phyloP scores from a whole-genome alignment of 2,888 invertebrate species.

The Diplazon laetatorius region DNA sequence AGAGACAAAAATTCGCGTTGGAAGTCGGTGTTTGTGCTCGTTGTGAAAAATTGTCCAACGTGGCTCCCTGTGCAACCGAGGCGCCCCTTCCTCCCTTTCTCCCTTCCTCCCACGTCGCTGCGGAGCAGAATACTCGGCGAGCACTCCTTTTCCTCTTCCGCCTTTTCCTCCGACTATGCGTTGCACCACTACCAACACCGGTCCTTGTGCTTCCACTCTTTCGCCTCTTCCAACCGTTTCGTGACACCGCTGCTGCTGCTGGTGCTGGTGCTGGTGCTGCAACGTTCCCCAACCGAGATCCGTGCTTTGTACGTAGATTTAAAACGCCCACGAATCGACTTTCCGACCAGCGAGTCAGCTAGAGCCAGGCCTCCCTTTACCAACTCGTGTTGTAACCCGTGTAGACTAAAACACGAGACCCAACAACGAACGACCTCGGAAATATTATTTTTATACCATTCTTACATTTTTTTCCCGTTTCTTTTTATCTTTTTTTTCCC shows the following conservation, averaged over 20 bases:
- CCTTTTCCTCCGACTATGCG: constrained; percentile 5
- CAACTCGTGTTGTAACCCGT: constrained; percentile 47
- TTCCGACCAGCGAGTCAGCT: constrained; percentile 67
- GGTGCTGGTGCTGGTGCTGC: too few species aligned
- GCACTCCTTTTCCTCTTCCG: constrained; percentile 8
- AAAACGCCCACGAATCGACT: constrained; percentile 70
- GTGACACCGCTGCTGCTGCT: constrained; percentile 26
- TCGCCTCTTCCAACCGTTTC: constrained; percentile 26
- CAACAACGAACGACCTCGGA: constrained; percentile 55
- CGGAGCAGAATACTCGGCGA: neutral
- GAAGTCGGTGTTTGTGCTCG: constrained; percentile 25
- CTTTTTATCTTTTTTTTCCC: constrained; percentile 1
- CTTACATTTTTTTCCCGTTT: constrained; percentile 40
- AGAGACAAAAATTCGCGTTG: constrained; percentile 50
- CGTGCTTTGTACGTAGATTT: constrained; percentile 69
- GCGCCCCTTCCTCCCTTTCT: neutral
- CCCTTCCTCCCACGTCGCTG: too few species aligned
- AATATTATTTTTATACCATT: constrained; percentile 56
- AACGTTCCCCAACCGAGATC: constrained; percentile 54
- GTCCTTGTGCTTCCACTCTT: constrained; percentile 44
- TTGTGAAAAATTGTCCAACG: constrained; percentile 46
- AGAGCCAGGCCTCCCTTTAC: constrained; percentile 56
- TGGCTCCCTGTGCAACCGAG: too few species aligned
- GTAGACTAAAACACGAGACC: constrained; percentile 67
- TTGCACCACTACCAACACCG: constrained; percentile 1